A percentile compares a stretch with the other conserved stretches of the same genome.
These are phyloP conservation scores for Microctenopoma lineatum DNA, from an alignment of 2,797 vertebrate genomes.

Conservation along the genomic window DNA sequence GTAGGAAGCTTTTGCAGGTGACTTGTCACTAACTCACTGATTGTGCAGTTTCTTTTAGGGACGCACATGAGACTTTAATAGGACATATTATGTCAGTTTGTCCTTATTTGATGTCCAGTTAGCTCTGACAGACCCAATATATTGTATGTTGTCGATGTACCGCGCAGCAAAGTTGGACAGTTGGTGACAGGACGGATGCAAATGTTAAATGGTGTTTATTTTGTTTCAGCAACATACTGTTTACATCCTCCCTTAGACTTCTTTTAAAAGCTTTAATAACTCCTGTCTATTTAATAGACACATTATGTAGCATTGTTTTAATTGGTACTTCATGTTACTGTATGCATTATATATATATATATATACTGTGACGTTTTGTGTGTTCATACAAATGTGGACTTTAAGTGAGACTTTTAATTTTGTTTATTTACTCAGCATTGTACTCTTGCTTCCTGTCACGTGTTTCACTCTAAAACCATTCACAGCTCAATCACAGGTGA, in stretches of 20 bases:
- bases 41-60: neutral
- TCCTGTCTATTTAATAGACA: neutral
- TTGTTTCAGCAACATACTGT: neutral
- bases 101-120: too few relatives aligned
- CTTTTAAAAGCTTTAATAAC: neutral
- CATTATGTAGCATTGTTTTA: neutral
- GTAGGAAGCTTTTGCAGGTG: neutral
- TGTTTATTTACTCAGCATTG: neutral
- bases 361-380: neutral
- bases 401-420: neutral
- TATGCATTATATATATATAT: neutral
- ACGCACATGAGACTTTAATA: neutral
- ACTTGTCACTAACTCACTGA: neutral
- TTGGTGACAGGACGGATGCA: neutral
- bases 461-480: constrained; percentile 10
- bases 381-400: neutral
- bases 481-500: constrained; percentile 8
- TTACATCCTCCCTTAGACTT: neutral
- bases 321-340: neutral
- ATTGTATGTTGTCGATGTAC: neutral
- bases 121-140: too few relatives aligned
- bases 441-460: neutral
- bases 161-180: neutral
- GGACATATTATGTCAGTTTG: neutral
- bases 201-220: neutral